These are phyloP conservation scores for Melipona quadrifasciata DNA, from an alignment of 1,140 invertebrate species.

Conservation along the genomic window DNA sequence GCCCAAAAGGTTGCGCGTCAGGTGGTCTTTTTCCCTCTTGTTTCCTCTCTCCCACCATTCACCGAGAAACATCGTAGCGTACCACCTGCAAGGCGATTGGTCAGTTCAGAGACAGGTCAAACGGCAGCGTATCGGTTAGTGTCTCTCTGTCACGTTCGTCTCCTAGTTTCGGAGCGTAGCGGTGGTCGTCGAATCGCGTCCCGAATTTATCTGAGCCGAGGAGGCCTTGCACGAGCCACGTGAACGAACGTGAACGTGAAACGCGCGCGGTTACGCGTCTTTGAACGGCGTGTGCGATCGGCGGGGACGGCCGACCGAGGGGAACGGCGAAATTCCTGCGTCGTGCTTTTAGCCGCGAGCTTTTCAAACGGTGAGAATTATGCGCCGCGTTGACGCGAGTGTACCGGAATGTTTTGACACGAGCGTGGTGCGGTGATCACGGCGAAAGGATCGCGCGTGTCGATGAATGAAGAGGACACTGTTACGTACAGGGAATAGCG, in stretches of 20 bases:
- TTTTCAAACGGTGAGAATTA: conserved; percentile 51
- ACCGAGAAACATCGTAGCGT: conserved; percentile 47
- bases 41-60: conserved; percentile 25
- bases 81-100: conserved; percentile 75
- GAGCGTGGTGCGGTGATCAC: conserved; percentile 20
- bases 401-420: conserved; percentile 56
- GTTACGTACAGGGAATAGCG: neutral
- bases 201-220: conserved; percentile 10
- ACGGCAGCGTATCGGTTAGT: conserved; percentile 72
- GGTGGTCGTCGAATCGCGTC: neutral
- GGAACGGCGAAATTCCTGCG: neutral
- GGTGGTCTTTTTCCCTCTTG: conserved; percentile 62
- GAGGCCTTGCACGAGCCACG: neutral
- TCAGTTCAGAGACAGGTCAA: conserved; percentile 78
- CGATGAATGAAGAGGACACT: conserved; percentile 51
- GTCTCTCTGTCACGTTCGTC: conserved; percentile 65
- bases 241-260: conserved; percentile 18
- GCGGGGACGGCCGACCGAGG: neutral
- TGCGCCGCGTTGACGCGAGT: conserved; percentile 42
- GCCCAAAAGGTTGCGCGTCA: conserved; percentile 72
- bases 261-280: neutral
- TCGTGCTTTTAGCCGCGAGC: conserved; percentile 27
- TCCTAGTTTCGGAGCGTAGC: conserved; percentile 33
- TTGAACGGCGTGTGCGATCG: neutral
- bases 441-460: conserved; percentile 2